Evolutionary conservation across 2,888 invertebrate species (phyloP).

Genomic region (Ophion ventricosus): DNA sequence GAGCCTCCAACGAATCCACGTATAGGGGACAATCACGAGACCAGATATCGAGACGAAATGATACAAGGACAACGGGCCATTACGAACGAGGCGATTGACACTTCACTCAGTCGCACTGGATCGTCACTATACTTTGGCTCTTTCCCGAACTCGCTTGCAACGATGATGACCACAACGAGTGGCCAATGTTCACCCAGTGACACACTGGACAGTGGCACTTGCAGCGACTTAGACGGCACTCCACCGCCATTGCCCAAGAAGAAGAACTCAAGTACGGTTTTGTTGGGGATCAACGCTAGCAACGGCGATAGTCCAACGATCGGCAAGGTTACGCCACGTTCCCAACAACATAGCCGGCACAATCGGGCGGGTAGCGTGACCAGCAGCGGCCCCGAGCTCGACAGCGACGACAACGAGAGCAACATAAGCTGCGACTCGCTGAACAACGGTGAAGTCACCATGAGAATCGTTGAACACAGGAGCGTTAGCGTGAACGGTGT

Average conservation of each 20-base stretch:
- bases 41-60: constrained; percentile 82
- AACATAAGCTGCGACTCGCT: constrained; percentile 93
- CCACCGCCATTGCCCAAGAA: constrained; percentile 89
- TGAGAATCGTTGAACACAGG: constrained; percentile 61
- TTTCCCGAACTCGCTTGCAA: constrained; percentile 85
- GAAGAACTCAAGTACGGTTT: constrained; percentile 84
- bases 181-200: constrained; percentile 93
- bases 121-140: constrained; percentile 87
- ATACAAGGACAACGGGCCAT: constrained; percentile 78
- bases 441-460: constrained; percentile 88
- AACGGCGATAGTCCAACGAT: constrained; percentile 68
- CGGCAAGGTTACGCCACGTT: constrained; percentile 82
- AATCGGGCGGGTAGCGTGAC: constrained; percentile 85
- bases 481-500: constrained; percentile 43
- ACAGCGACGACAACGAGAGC: constrained; percentile 89
- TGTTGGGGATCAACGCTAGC: constrained; percentile 76
- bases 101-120: constrained; percentile 80
- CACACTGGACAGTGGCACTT: constrained; percentile 93
- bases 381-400: constrained; percentile 87
- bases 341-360: constrained; percentile 85
- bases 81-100: constrained; percentile 75
- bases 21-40: constrained; percentile 47
- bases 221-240: constrained; percentile 92
- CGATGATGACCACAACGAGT: constrained; percentile 88
- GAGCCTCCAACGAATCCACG: constrained; percentile 42